Evolutionary conservation across 2,888 invertebrate species (phyloP).

Genomic region (Scaptomyza tumidula): DNA sequence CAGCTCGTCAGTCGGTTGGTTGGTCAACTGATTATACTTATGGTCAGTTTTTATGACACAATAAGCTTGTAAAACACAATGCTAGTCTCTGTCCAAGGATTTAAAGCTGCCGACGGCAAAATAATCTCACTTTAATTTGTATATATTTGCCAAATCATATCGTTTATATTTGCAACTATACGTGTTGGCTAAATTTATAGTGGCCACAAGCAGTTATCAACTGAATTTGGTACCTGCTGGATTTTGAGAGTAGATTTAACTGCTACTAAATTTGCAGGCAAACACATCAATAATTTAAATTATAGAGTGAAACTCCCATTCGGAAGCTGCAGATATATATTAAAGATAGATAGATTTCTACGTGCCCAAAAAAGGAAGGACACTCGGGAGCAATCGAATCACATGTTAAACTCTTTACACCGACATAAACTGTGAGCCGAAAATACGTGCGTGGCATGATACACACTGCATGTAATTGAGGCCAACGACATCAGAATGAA

Average conservation of each 20-base stretch:
- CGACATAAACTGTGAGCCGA: slow-evolving; percentile 70
- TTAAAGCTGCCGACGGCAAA: slow-evolving; percentile 17
- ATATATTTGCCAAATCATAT: slow-evolving; percentile 31
- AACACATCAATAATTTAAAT: slow-evolving; percentile 59
- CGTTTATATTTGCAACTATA: not conserved
- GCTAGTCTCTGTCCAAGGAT: slow-evolving; percentile 29
- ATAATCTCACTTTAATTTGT: slow-evolving; percentile 27
- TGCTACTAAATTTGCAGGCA: slow-evolving; percentile 15
- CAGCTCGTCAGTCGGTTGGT: slow-evolving; percentile 43
- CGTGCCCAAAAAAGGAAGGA: slow-evolving; percentile 24
- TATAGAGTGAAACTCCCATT: slow-evolving; percentile 48
- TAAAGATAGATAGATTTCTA: slow-evolving; percentile 35
- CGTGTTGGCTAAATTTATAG: slow-evolving; percentile 21
- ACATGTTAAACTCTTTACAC: slow-evolving; percentile 80
- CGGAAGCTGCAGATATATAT: slow-evolving; percentile 39
- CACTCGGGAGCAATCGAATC: slow-evolving; percentile 44
- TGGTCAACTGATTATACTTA: slow-evolving; percentile 68
- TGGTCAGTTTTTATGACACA: slow-evolving; percentile 69
- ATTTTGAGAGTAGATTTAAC: not conserved
- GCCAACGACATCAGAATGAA: slow-evolving; percentile 30
- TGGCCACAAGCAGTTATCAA: slow-evolving; percentile 16
- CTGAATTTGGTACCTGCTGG: not conserved
- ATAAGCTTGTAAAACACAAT: slow-evolving; percentile 41
- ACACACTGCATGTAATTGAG: slow-evolving; percentile 68
- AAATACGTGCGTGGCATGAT: slow-evolving; percentile 74